These are phyloP conservation scores for Actenoides lindsayi DNA, from an alignment of 2,113 vertebrate genomes.

Conservation along the genomic window DNA sequence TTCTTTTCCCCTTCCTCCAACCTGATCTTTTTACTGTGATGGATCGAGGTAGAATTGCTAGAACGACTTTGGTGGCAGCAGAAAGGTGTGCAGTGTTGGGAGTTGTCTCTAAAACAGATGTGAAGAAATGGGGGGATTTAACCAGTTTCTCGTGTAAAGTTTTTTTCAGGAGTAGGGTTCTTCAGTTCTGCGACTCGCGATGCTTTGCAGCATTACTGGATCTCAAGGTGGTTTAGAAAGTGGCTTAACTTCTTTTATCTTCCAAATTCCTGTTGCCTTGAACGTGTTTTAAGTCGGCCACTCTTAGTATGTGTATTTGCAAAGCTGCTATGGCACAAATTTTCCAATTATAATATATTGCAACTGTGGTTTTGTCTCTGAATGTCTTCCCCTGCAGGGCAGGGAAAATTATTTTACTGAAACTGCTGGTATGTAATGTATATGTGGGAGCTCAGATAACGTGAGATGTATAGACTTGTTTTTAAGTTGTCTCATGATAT, in stretches of 20 bases:
- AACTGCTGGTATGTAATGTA: neutral
- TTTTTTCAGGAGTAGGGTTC: neutral
- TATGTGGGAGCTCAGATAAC: neutral
- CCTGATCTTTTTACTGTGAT: neutral
- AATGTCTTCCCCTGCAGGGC: constrained; percentile 61
- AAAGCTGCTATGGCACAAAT: constrained; percentile 41
- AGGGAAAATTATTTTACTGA: constrained; percentile 42
- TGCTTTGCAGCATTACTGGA: neutral
- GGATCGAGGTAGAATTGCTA: neutral
- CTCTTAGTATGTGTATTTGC: neutral
- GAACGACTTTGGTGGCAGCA: neutral
- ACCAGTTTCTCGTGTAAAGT: neutral
- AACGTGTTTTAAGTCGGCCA: neutral
- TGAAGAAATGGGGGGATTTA: neutral
- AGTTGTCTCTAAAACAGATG: neutral
- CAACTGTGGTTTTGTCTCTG: neutral
- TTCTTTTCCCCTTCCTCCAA: neutral
- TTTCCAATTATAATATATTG: constrained; percentile 15
- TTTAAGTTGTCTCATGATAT: neutral
- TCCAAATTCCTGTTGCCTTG: neutral
- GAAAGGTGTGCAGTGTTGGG: neutral
- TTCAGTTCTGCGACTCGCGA: neutral
- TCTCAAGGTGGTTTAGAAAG: neutral
- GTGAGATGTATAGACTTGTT: neutral
- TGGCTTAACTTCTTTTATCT: neutral